These are phyloP conservation scores for Neopelma chrysocephalum DNA, from an alignment of 2,797 vertebrate species.

Conservation along the genomic window DNA sequence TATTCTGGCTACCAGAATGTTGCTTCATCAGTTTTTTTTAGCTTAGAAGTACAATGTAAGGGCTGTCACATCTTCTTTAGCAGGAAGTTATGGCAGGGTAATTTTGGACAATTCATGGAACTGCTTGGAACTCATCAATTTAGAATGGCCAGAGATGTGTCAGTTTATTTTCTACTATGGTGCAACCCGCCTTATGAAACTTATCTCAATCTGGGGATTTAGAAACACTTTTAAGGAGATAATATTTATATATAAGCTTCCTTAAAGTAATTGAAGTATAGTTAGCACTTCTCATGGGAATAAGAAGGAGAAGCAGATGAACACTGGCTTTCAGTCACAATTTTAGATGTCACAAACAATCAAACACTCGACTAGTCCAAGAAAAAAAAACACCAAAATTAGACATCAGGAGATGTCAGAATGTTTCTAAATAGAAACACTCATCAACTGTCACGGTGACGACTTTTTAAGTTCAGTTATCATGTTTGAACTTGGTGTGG, in stretches of 20 bases:
- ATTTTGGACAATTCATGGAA: neutral
- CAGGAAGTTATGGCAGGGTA: neutral
- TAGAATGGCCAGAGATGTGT: neutral
- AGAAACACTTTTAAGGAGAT: neutral
- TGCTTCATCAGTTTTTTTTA: neutral
- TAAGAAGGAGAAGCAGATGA: neutral
- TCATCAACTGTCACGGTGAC: neutral
- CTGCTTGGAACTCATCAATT: neutral
- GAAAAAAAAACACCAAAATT: neutral
- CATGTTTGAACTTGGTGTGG: neutral
- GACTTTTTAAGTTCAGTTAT: neutral
- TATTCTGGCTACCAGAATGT: neutral
- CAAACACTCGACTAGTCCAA: neutral
- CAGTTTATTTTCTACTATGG: neutral
- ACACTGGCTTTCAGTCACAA: neutral
- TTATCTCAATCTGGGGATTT: neutral
- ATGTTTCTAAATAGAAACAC: conserved; percentile 6
- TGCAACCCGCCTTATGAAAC: neutral
- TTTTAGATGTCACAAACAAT: neutral
- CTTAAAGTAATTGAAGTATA: neutral
- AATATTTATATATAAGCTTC: neutral
- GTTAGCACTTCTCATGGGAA: neutral
- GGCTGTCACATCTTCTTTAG: neutral
- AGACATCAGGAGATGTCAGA: neutral
- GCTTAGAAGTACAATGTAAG: neutral